A percentile compares a stretch with the other conserved stretches of the same genome.
phyloP scores from a whole-genome alignment of 2,888 invertebrate species.

The Dioctria linearis region DNA sequence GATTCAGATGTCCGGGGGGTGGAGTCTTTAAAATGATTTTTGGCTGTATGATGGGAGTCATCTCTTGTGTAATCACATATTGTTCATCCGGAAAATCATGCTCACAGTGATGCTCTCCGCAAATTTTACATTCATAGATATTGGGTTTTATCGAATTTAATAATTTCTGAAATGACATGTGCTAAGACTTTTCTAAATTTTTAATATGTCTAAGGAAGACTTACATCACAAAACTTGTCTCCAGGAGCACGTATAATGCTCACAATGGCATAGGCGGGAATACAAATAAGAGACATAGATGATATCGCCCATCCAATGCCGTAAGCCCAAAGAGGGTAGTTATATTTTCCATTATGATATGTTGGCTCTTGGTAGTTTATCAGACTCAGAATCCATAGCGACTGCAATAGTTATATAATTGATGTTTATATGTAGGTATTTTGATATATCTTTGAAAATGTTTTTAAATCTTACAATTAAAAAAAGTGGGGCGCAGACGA shows the following conservation, averaged over 20 bases:
- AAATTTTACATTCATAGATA: conserved; percentile 81
- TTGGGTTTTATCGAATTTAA: conserved; percentile 82
- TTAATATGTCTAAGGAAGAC: conserved; percentile 54
- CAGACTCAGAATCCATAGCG: conserved; percentile 90
- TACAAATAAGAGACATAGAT: conserved; percentile 85
- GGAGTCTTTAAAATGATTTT: conserved; percentile 59
- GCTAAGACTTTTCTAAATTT: background rate
- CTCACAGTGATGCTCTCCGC: conserved; percentile 85
- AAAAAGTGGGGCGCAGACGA: conserved; percentile 83
- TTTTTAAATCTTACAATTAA: conserved; percentile 75
- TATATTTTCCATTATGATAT: conserved; percentile 84
- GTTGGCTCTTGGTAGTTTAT: conserved; percentile 90
- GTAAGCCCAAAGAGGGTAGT: conserved; percentile 89
- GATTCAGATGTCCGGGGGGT: conserved; percentile 53
- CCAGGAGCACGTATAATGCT: conserved; percentile 82
- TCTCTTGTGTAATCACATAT: conserved; percentile 70
- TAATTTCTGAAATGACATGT: conserved; percentile 76
- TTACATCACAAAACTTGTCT: conserved; percentile 80
- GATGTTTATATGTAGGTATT: no score
- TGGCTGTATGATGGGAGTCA: conserved; percentile 62
- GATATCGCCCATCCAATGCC: conserved; percentile 90
- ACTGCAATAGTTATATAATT: conserved; percentile 71
- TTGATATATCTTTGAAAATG: no score
- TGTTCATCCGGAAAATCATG: conserved; percentile 74
- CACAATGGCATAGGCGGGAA: conserved; percentile 86